Evolutionary conservation across 1,140 invertebrate genomes (phyloP), one percentile per base, ranked within the genome.

Genomic region (Aporrectodea caliginosa): DNA sequence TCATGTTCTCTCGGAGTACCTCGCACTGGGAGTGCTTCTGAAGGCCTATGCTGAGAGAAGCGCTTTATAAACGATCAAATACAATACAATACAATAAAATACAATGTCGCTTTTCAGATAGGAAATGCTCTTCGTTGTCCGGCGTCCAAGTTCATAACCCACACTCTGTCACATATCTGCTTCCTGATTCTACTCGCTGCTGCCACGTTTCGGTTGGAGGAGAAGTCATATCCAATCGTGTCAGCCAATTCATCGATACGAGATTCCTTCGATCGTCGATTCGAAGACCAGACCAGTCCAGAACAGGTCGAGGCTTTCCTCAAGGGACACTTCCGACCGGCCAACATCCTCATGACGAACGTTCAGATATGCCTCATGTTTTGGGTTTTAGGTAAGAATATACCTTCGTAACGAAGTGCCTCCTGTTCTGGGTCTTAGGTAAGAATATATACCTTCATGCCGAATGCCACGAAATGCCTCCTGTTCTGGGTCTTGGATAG

Each of bases 351-450:
- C 78, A 84, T 88, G 31, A 88, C 87, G n/a, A 84, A 88, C 81
- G 87, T 88, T 77, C 87, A 88, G 81, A 85, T 87, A 43, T 88
- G 87, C 84, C 87, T 88, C 73, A 86, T 88, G 75, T 88, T 88
- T 79, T 88, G 87, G 87, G 85, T 88, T 78, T 80, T 86, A 84
- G 87, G 87, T 88, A n/a, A n/a, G n/a, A n/a, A n/a, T n/a, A n/a
- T n/a, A n/a, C n/a, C n/a, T n/a, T n/a, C n/a, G n/a, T n/a, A n/a
- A n/a, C n/a, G n/a, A n/a, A n/a, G n/a, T n/a, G n/a, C n/a, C n/a
- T n/a, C n/a, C n/a, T n/a, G n/a, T n/a, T 88, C 79, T 88, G 87
- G 87, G 85, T 88, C 79, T 80, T 86, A 84, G 87, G 87, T 88
- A n/a, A n/a, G n/a, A n/a, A n/a, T n/a, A n/a, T n/a, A n/a, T n/a